Evolutionary conservation across 2,888 invertebrate species (phyloP), one percentile per base, ranked within the genome.

Genomic region (Lepidocyrtinus sp.): DNA sequence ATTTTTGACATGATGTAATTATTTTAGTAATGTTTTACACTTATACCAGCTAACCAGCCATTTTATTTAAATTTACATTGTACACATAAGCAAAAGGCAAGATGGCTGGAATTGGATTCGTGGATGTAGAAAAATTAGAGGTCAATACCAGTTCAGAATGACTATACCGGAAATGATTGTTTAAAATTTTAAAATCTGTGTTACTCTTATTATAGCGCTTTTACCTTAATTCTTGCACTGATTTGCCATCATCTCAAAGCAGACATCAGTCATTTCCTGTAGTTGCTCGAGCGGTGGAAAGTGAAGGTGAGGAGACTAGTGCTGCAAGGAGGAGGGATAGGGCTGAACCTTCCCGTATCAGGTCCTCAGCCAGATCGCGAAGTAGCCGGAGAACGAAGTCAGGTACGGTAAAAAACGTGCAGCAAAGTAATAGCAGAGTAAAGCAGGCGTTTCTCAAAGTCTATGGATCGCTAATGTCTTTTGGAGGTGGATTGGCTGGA

Each of bases 111-210:
- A 17, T 50, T 2, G 12, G 2, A 2, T 12, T 61, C 1, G 9
- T 61, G 21, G 12, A 74, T n/a, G 62, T 65, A 21, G 75, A 75
- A 46, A 67, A 75, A 68, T 25, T 75, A 15, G 75, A 75, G 75
- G 75, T 68, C n/a, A 25, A 1, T 24, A 17, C 17, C 24, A n/a
- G 2, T 22, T 27, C 15, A 24, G 62, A 1, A 24, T 62, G 36
- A 22, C 22, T 27, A 19, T 27, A 27, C n/a, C n/a, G 2, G 26
- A 36, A 26, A 17, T 25, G 45, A 27, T 1, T 46, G 62, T 24
- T 5, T 22, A 25, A 21, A 25, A 12, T 25, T 46, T 19, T n/a
- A n/a, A n/a, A n/a, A 21, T 55, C 68, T 19, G 15, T 17, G 17
- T 12, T 1, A n/a, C n/a, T n/a, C n/a, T n/a, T n/a, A n/a, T 63